A percentile compares a stretch with the other conserved stretches of the same genome.
phyloP scores from a whole-genome alignment of 1,140 invertebrate species.

The Frieseomelitta varia region DNA sequence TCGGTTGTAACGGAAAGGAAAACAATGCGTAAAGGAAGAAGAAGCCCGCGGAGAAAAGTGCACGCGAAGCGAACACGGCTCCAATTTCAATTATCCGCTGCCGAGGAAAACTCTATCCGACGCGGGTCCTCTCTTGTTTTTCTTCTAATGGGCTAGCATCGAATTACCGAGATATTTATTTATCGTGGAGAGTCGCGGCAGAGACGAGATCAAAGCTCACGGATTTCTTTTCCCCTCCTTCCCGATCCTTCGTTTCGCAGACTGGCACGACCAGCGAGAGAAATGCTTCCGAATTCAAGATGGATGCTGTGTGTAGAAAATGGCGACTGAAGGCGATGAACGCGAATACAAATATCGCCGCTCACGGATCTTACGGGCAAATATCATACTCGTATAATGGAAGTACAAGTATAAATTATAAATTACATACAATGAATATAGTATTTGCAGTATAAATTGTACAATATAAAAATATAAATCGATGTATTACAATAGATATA shows the following conservation, averaged over 20 bases:
- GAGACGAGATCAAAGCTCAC: constrained; percentile 51
- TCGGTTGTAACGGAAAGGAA: not conserved
- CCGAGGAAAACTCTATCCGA: constrained; percentile 40
- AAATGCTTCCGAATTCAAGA: constrained; percentile 39
- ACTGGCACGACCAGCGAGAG: constrained; percentile 2
- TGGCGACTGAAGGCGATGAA: not conserved
- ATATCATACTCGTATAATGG: too few relatives aligned
- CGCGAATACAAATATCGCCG: not conserved
- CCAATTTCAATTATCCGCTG: constrained; percentile 61
- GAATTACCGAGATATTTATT: constrained; percentile 64
- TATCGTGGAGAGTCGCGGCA: constrained; percentile 40
- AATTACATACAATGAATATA: too few relatives aligned
- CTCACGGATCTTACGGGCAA: too few relatives aligned
- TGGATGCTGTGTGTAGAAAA: constrained; percentile 35
- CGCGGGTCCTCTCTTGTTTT: constrained; percentile 59
- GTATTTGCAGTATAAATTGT: too few relatives aligned
- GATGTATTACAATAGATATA: too few relatives aligned
- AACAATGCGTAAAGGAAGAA: not conserved
- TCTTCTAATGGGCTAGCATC: constrained; percentile 60
- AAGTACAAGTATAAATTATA: too few relatives aligned
- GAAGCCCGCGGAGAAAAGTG: not conserved
- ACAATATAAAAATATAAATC: too few relatives aligned
- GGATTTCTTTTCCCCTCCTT: constrained; percentile 3
- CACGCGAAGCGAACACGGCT: constrained; percentile 38
- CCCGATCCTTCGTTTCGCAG: not conserved